These are phyloP conservation scores for Drosophila pandora DNA, from an alignment of 1,140 invertebrate species.

Conservation along the genomic window DNA sequence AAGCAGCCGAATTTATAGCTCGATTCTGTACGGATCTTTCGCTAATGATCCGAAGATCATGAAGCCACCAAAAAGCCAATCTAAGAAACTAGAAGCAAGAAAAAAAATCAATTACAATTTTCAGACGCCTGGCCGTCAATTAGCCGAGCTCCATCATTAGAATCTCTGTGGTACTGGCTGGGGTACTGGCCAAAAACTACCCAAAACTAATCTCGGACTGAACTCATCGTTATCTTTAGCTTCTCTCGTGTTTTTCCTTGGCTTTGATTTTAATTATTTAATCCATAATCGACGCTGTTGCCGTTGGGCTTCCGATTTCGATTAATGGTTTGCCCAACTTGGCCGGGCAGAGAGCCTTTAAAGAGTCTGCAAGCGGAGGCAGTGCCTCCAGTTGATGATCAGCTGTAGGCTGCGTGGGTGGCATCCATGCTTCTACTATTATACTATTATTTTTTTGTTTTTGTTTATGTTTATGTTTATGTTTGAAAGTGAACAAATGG, in stretches of 20 bases:
- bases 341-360: conserved; percentile 24
- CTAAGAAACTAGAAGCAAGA: conserved; percentile 7
- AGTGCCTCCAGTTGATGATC: conserved; percentile 58
- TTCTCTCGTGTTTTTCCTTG: conserved; percentile 37
- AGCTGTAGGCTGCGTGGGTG: conserved; percentile 40
- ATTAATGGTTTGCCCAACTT: neutral
- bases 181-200: neutral
- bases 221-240: conserved; percentile 56
- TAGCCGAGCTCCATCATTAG: conserved; percentile 50
- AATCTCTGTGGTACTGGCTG: conserved; percentile 26
- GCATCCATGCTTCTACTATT: conserved; percentile 5
- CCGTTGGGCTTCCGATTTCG: conserved; percentile 22
- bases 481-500: conserved; percentile 60
- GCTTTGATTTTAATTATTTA: conserved; percentile 62
- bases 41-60: conserved; percentile 57
- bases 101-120: conserved; percentile 33
- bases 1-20: conserved; percentile 65
- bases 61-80: conserved; percentile 14
- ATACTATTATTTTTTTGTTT: conserved; percentile 18
- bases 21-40: conserved; percentile 20
- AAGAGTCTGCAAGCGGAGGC: conserved; percentile 37
- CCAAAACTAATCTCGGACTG: conserved; percentile 25
- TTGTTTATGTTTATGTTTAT: conserved; percentile 10
- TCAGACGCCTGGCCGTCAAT: conserved; percentile 42
- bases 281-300: conserved; percentile 37